phyloP scores from a whole-genome alignment of 2,113 vertebrate species.

The Epinephelus lanceolatus region DNA sequence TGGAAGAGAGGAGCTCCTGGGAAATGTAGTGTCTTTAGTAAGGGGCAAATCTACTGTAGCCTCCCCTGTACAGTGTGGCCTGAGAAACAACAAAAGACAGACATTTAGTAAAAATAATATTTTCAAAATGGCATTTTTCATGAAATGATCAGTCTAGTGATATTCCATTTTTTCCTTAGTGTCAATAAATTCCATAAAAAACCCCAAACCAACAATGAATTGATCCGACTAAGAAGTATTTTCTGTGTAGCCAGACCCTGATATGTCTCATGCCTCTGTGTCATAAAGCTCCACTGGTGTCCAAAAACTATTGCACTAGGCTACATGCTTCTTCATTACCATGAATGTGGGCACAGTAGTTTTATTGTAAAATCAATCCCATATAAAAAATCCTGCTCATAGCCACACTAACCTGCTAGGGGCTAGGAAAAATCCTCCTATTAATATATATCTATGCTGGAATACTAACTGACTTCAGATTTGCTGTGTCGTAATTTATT shows the following conservation, averaged over 20 bases:
- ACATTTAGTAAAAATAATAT: background rate
- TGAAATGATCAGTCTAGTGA: background rate
- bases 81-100: conserved; percentile 51
- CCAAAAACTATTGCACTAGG: background rate
- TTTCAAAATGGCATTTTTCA: background rate
- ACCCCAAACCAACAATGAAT: background rate
- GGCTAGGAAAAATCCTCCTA: background rate
- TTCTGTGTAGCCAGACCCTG: background rate
- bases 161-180: background rate
- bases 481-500: background rate
- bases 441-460: too few relatives aligned
- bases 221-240: background rate
- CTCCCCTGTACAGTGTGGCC: conserved; percentile 87
- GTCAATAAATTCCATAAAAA: background rate
- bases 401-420: background rate
- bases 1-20: conserved; percentile 76
- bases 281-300: background rate
- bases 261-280: background rate
- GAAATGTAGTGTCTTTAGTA: conserved; percentile 81
- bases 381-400: background rate
- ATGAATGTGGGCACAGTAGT: background rate
- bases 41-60: conserved; percentile 88
- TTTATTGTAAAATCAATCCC: background rate
- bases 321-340: background rate
- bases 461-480: background rate